These are phyloP conservation scores for Aelia acuminata DNA, from an alignment of 2,888 invertebrate genomes.

Conservation along the genomic window DNA sequence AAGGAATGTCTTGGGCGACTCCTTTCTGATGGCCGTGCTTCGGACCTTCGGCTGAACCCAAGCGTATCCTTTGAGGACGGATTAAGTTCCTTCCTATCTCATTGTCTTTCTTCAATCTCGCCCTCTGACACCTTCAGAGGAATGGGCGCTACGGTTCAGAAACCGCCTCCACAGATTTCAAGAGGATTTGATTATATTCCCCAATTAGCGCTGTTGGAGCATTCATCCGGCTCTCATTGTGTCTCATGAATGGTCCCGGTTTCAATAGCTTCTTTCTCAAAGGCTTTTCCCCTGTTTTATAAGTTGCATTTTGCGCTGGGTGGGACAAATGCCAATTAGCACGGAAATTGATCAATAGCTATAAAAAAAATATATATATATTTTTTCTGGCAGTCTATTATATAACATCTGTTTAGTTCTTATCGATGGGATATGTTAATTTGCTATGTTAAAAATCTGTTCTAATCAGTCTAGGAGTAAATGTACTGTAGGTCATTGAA, in stretches of 20 bases:
- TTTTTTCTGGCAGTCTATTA: too few relatives aligned
- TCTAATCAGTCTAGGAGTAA: too few relatives aligned
- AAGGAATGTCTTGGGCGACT: constrained; percentile 40
- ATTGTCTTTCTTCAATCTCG: background rate
- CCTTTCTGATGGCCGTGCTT: constrained; percentile 7
- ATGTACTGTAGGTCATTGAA: too few relatives aligned
- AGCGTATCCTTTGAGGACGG: constrained; percentile 13
- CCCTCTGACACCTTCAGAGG: background rate
- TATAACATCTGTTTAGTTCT: too few relatives aligned
- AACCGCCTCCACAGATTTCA: background rate
- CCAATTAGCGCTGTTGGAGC: background rate
- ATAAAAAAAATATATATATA: too few relatives aligned
- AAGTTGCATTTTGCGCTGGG: background rate
- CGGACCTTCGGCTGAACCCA: background rate
- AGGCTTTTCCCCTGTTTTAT: background rate
- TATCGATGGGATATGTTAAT: too few relatives aligned
- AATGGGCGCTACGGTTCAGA: background rate
- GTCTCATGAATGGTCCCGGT: background rate
- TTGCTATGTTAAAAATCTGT: too few relatives aligned
- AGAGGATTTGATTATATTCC: constrained; percentile 12
- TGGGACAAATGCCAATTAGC: background rate
- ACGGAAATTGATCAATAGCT: background rate
- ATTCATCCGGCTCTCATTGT: background rate
- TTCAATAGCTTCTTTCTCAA: background rate
- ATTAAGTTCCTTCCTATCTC: background rate